Evolutionary conservation across 2,113 vertebrate species (phyloP).

Genomic region (Larimichthys polyactis): DNA sequence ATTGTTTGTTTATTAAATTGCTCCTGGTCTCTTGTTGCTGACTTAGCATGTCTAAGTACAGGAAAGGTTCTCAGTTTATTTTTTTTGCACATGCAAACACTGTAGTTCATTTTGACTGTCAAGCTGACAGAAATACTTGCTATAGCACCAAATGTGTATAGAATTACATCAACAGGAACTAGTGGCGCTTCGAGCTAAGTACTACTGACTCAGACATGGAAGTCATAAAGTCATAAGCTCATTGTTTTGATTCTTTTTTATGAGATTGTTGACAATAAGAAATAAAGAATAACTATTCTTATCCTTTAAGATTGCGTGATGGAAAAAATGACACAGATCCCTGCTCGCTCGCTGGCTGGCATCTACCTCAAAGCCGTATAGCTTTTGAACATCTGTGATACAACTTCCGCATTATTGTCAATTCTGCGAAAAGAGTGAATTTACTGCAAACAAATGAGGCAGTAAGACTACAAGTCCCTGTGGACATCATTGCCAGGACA

Average conservation of each 20-base stretch:
- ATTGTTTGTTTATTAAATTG: no score
- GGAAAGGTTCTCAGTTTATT: no score
- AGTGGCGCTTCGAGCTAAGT: no score
- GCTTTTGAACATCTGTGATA: background rate
- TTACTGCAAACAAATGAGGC: slow-evolving; percentile 2
- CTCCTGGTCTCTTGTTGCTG: no score
- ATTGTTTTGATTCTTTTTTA: background rate
- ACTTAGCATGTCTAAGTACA: no score
- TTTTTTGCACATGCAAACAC: no score
- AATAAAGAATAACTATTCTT: background rate
- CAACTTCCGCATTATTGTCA: background rate
- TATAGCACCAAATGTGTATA: background rate
- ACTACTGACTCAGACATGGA: no score
- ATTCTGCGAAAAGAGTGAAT: background rate
- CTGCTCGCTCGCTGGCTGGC: background rate
- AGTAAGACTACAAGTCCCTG: background rate
- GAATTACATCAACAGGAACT: no score
- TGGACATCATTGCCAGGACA: slow-evolving; percentile 12
- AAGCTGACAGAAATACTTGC: background rate
- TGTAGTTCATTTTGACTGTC: no score
- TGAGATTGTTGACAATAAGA: background rate
- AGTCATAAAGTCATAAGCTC: background rate
- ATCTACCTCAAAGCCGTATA: background rate
- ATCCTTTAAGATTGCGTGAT: background rate
- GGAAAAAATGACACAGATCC: background rate